Base-by-base conservation (phyloP, 1,140 invertebrate genomes). In the Sesamia nonagrioides region DNA sequence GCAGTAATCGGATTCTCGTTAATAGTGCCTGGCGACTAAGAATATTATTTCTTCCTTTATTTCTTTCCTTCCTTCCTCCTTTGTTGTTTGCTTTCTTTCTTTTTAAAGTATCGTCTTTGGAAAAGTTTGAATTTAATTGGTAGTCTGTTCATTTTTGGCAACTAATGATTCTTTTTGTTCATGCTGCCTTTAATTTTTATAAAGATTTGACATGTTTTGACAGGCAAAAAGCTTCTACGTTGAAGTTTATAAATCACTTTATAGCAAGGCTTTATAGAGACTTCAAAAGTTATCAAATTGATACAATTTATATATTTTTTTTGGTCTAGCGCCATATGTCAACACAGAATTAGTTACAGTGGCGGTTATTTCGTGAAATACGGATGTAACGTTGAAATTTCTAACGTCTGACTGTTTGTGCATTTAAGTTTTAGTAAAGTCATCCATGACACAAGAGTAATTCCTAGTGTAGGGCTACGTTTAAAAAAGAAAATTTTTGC, bases 51-150 rank as follows among this genome's bases (percentile, higher is more conserved):
- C 17, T 54, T 21, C 21, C 52, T 21, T 58, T 27, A 21, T 27
- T 58, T 27, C 54, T 6, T 56, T 56, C 21, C 9, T 58, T 58
- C 21, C 52, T 21, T 56, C 18, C 27, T 33, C 8, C 52, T 56
- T 56, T 56, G 17, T 56, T 56, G 11, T 58, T 58, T 58, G 13
- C 21, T 58, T 58, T 58, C 11, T 58, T 58, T 58, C 21, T 33
- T 58, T 58, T 27, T n/a, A 50, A 50, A 58, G 9, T 21, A 56
- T 13, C 21, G 54, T 18, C 54, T 13, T 58, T 33, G 5, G 54
- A 33, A 33, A 33, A 33, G 8, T 58, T 58, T 58, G 27, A 3
- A 33, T 58, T 58, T 58, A 58, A 33, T 58, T 58, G 54, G 21
- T 33, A 27, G 27, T 17, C 6, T 15, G 21, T 58, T 58, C 27